Evolutionary conservation across 2,797 vertebrate genomes (phyloP).

Genomic region (Notoglanidium macrostoma): DNA sequence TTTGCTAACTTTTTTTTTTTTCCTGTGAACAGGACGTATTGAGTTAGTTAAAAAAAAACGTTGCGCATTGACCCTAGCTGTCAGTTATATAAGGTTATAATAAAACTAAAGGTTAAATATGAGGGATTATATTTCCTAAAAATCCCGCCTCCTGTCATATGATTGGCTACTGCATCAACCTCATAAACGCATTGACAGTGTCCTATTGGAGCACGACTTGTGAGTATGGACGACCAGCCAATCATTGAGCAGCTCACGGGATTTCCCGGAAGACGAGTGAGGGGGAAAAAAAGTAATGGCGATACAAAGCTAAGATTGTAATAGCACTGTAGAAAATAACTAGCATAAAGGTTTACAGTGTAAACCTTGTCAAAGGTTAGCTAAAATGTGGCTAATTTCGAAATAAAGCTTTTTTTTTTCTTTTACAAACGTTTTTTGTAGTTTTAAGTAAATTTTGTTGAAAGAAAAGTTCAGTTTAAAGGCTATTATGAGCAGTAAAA

Average conservation of each 20-base stretch:
- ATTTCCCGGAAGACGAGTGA: slow-evolving; percentile 19
- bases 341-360: not conserved
- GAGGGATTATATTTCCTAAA: not conserved
- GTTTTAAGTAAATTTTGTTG: not conserved
- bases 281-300: too few relatives aligned
- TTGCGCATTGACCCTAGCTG: not conserved
- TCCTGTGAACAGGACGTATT: not conserved
- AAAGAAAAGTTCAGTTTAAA: not conserved
- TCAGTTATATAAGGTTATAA: not conserved
- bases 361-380: not conserved
- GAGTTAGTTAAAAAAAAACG: not conserved
- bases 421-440: not conserved
- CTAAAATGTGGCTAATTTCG: not conserved
- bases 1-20: not conserved
- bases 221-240: not conserved
- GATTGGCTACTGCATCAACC: not conserved
- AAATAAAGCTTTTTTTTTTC: not conserved
- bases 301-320: not conserved
- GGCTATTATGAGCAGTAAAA: not conserved
- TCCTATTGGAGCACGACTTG: not conserved
- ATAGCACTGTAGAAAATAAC: not conserved
- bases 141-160: slow-evolving; percentile 10
- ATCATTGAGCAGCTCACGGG: not conserved
- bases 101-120: not conserved
- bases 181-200: not conserved